phyloP scores from a whole-genome alignment of 1,140 invertebrate species.

The Diabrotica virgifera region DNA sequence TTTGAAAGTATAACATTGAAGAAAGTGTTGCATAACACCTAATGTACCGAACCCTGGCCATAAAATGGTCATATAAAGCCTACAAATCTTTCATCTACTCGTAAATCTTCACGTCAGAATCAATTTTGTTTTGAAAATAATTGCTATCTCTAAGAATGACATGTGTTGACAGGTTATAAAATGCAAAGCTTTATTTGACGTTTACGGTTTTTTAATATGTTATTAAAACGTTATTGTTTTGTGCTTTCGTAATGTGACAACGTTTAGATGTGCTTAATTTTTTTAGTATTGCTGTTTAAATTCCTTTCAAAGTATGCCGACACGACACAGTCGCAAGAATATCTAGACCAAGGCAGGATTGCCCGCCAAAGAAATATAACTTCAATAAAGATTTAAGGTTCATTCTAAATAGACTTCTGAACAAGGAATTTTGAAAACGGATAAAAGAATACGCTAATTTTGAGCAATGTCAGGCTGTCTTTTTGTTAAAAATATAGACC shows the following conservation, averaged over 20 bases:
- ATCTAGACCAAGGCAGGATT: too few species aligned
- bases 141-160: background rate
- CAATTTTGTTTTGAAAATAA: background rate
- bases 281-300: background rate
- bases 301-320: too few species aligned
- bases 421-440: too few species aligned
- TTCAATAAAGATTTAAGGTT: too few species aligned
- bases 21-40: background rate
- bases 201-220: conserved; percentile 7
- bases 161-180: conserved; percentile 9
- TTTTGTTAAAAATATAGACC: too few species aligned
- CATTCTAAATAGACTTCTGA: too few species aligned
- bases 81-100: background rate
- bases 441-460: too few species aligned
- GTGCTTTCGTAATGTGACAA: background rate
- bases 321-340: too few species aligned
- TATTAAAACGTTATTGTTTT: conserved; percentile 4
- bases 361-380: too few species aligned
- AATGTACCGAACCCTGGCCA: background rate
- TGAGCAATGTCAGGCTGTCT: too few species aligned
- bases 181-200: conserved; percentile 12
- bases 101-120: conserved; percentile 1
- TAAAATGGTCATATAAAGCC: background rate
- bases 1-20: too few species aligned
- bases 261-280: background rate